phyloP scores from a whole-genome alignment of 1,140 invertebrate genomes.

The Drosophila tropicalis region DNA sequence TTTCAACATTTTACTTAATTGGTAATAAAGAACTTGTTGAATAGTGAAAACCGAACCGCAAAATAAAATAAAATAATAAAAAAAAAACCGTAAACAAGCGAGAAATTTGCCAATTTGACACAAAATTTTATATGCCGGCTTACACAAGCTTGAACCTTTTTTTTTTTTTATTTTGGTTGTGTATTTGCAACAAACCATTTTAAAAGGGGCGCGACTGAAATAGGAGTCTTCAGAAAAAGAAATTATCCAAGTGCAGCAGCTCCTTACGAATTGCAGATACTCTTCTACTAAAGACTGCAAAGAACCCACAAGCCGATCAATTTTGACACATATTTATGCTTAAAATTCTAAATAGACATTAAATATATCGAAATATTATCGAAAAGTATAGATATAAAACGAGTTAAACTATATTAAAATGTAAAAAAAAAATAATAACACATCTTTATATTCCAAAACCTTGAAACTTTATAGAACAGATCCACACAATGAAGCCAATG shows the following conservation, averaged over 20 bases:
- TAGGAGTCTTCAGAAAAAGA: neutral
- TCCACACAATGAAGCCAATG: no score
- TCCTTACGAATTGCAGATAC: neutral
- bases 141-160: constrained; percentile 38
- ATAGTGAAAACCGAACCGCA: constrained; percentile 18
- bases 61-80: constrained; percentile 13
- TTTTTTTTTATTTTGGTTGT: neutral
- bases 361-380: no score
- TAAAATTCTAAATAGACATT: no score
- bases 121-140: constrained; percentile 70
- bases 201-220: constrained; percentile 43
- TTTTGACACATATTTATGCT: no score
- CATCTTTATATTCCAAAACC: no score
- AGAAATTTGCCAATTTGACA: constrained; percentile 55
- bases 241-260: neutral
- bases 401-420: no score
- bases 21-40: constrained; percentile 23
- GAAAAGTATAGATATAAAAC: no score
- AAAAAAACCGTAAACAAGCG: constrained; percentile 14
- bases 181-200: constrained; percentile 20
- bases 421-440: no score
- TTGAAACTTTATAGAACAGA: no score
- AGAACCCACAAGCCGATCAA: no score
- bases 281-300: neutral
- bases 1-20: neutral